Evolutionary conservation across 2,888 invertebrate genomes (phyloP), one percentile per base, ranked within the genome.

Genomic region (Anthrax anthrax): DNA sequence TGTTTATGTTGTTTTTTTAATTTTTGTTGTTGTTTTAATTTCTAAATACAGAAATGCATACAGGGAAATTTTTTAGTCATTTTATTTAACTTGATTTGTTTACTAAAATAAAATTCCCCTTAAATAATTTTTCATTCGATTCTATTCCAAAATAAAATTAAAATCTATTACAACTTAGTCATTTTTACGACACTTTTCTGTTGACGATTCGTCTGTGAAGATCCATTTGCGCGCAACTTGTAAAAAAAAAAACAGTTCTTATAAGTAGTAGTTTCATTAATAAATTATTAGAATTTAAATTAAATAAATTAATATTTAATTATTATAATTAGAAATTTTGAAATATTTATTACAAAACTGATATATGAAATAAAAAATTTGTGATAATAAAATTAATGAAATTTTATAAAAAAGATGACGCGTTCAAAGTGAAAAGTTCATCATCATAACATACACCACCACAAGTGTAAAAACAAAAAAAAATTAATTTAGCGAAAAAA

Each of bases 201-300:
- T 50, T 50, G 50, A 50, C 46, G 46, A 47, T 50, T 47, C 43
- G 41, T 44, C 39, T 43, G 44, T 43, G 42, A 49, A 43, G 47
- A 43, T 44, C 46, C 46, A 48, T 51, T 50, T 52, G 52, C 52
- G 52, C 52, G 52, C 52, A 52, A 52, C 52, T 48, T 46, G 41
- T 41, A 32, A 47, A 45, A 49, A 52, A 50, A 47, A 45, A 49
- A 52, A 50, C 48, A 47, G 49, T 47, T 47, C 45, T 50, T 16
- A 44, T 36, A 46, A 47, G 47, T 43, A 44, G 48, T 41, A 18
- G 37, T 40, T 50, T 50, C 44, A 37, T 43, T 36, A 37, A 17
- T 14, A 32, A 48, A 48, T 43, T 48, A 41, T 18, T 32, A 27
- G 18, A 23, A 39, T 37, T 37, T 46, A 38, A 42, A 40, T 41